Base-by-base conservation (phyloP, 2,113 vertebrate species). In the Hymenochirus boettgeri region DNA sequence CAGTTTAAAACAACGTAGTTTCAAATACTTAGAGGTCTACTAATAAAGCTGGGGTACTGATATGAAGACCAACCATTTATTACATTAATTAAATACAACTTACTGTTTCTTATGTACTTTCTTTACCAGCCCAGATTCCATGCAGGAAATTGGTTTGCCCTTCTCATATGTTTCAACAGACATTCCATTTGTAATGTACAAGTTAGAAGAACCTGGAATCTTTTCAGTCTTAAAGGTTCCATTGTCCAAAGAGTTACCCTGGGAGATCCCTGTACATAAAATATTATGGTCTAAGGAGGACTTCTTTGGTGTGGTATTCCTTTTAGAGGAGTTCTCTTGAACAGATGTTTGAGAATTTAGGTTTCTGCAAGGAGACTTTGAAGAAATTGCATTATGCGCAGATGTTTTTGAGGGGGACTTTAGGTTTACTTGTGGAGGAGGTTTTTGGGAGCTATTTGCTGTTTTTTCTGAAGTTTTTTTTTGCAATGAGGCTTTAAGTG, bases 21-120 rank as follows among this genome's bases (percentile, higher is more conserved):
- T n/a, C n/a, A n/a, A n/a, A n/a, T n/a, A n/a, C n/a, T n/a, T n/a
- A n/a, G n/a, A n/a, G n/a, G n/a, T n/a, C n/a, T n/a, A n/a, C n/a
- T n/a, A n/a, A n/a, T n/a, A n/a, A n/a, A n/a, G n/a, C n/a, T n/a
- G n/a, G n/a, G n/a, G n/a, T n/a, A n/a, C n/a, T n/a, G n/a, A n/a
- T n/a, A n/a, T n/a, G n/a, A n/a, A n/a, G n/a, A n/a, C n/a, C n/a
- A n/a, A n/a, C n/a, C n/a, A n/a, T n/a, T n/a, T n/a, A n/a, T n/a
- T n/a, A n/a, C n/a, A n/a, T n/a, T n/a, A n/a, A n/a, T 35, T 35
- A 26, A 57, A 7, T 7, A 73, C 8, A 76, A 89, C 88, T 4
- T 83, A 89, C 88, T 86, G 85, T 47, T 82, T 73, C 48, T 70
- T 87, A 37, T 79, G 63, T 35, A 75, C 7, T 17, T 79, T 89